Percentiles rank a stretch among this genome's conserved stretches.
These are phyloP conservation scores for Chymomyza fuscimana DNA, from an alignment of 2,888 invertebrate species.

Conservation along the genomic window DNA sequence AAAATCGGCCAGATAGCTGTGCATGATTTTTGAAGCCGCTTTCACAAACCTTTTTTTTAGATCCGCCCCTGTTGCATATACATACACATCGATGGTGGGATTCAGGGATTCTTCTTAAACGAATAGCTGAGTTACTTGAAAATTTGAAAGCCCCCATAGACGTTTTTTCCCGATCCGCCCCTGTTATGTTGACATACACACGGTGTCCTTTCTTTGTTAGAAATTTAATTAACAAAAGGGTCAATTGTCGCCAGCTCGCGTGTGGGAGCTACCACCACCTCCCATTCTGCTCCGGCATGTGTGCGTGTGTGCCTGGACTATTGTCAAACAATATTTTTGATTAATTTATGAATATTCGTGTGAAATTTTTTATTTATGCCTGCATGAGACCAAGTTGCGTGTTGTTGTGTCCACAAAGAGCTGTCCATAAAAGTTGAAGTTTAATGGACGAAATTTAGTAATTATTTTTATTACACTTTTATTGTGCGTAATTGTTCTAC, in stretches of 20 bases:
- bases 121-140: too few species aligned
- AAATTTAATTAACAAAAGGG: slow-evolving; percentile 75
- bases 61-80: too few species aligned
- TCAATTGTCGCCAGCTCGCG: slow-evolving; percentile 68
- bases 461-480: slow-evolving; percentile 58
- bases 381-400: slow-evolving; percentile 54
- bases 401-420: slow-evolving; percentile 22
- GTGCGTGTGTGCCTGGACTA: slow-evolving; percentile 26
- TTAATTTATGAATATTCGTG: slow-evolving; percentile 74
- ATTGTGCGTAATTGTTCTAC: slow-evolving; percentile 53
- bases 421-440: slow-evolving; percentile 49
- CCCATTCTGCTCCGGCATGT: neutral
- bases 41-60: too few species aligned
- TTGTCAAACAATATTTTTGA: slow-evolving; percentile 68
- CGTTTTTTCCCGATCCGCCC: too few species aligned
- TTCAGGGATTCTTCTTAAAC: too few species aligned
- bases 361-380: slow-evolving; percentile 61
- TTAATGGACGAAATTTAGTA: slow-evolving; percentile 58
- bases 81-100: too few species aligned
- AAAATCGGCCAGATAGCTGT: too few species aligned
- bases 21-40: too few species aligned
- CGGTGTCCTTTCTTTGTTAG: slow-evolving; percentile 54
- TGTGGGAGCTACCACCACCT: slow-evolving; percentile 6
- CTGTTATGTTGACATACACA: slow-evolving; percentile 14
- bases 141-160: too few species aligned